These are phyloP conservation scores for Platycercus adscitus DNA, from an alignment of 2,113 vertebrate genomes.

Conservation along the genomic window DNA sequence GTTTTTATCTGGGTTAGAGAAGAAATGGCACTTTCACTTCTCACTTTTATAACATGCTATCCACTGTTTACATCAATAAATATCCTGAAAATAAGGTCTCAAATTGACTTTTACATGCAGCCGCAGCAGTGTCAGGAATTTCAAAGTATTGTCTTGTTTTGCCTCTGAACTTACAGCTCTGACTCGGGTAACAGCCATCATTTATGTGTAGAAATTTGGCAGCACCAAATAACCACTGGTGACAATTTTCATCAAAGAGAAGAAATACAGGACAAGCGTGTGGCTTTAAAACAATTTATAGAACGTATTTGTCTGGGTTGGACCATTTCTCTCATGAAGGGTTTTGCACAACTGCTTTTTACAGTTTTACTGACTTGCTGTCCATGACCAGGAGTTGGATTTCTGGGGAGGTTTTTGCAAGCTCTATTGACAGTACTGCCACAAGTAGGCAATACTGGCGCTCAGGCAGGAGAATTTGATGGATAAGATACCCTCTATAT, in stretches of 20 bases:
- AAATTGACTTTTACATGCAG: background rate
- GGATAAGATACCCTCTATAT: conserved; percentile 37
- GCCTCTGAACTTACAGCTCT: background rate
- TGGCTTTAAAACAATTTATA: background rate
- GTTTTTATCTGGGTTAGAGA: background rate
- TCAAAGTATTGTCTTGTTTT: background rate
- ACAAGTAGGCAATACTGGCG: background rate
- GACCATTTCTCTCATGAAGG: background rate
- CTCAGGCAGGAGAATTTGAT: conserved; percentile 19
- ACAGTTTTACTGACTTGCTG: background rate
- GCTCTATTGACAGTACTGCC: background rate
- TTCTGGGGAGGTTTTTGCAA: background rate
- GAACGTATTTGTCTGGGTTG: background rate
- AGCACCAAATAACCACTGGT: background rate
- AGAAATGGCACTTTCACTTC: background rate
- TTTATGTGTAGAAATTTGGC: background rate
- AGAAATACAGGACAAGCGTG: fast-evolving
- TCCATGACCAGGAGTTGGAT: background rate
- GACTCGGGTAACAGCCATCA: background rate
- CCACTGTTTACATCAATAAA: background rate
- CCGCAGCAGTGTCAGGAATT: background rate
- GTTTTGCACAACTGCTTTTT: background rate
- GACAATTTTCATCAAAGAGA: background rate
- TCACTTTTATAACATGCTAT: background rate
- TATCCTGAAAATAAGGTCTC: background rate